Base-by-base conservation (phyloP, 2,113 vertebrate genomes). In the Procapra przewalskii region DNA sequence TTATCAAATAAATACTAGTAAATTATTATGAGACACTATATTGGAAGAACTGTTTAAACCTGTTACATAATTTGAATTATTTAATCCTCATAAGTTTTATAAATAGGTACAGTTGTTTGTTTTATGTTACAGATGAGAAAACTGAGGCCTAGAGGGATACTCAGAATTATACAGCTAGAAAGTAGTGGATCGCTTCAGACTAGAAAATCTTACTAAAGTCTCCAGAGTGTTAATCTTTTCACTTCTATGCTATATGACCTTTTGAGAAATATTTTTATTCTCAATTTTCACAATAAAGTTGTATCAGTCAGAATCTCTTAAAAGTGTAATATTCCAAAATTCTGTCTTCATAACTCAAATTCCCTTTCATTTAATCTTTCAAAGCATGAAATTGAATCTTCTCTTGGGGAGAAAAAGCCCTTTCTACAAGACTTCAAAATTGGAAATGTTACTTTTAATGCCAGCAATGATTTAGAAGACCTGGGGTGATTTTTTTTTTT, bases 301-400 rank as follows among this genome's bases (percentile, higher is more conserved):
- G 13, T 54, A 84, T 55, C 12, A 79, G 31, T 95, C 64, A 93
- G 91, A 80, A 29, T 60, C 19, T 88, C 33, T 97, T 64, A 91
- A 97, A 95, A 90, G 64, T 77, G 9, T 91, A 85, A 92, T 77
- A 91, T 80, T 94, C 25, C 16, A 55, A 97, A 96, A 55, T 92
- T 94, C 33, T 88, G 4, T 93, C 71, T 79, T 92, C 16, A 90
- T 57, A 92, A 87, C 9, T 87, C 62, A 94, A 84, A 91, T 92
- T 92, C 12, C 21, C 52, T 95, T 96, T 97, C 13, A 86, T 94
- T 87, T 91, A 80, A 84, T 88, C 36, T 82, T 97, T 96, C n/a
- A 85, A 84, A 71, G n/a, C 33, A 84, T 90, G 62, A 90, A 90
- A 92, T 94, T 67, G 50, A 88, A 94, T 90, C 75, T 93, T 87